These are phyloP conservation scores for Drosophila rufa DNA, from an alignment of 1,140 invertebrate species.

Conservation along the genomic window DNA sequence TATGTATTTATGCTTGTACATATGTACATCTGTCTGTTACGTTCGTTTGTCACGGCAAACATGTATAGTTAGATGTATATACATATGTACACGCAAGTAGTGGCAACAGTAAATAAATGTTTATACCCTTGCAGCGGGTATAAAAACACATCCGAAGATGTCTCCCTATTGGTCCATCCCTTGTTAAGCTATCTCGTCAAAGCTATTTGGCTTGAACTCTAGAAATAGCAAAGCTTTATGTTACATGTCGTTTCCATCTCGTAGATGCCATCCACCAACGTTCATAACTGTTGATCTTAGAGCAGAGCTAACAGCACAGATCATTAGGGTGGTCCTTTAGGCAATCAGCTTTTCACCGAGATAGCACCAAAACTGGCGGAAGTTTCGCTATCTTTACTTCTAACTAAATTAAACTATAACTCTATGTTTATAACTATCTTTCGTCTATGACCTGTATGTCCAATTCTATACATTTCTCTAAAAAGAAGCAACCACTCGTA, in stretches of 20 bases:
- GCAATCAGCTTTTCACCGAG: background rate
- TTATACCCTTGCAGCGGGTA: conserved; percentile 2
- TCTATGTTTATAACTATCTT: background rate
- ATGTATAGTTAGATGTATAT: conserved; percentile 17
- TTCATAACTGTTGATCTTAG: conserved; percentile 1
- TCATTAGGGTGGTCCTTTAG: background rate
- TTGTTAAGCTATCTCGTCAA: background rate
- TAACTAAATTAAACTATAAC: background rate
- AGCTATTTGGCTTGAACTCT: conserved; percentile 1
- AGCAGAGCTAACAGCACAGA: background rate
- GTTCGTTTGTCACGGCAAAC: conserved; percentile 22
- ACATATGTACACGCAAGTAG: conserved; percentile 16
- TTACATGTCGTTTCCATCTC: background rate
- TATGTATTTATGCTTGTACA: background rate
- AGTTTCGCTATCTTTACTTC: background rate
- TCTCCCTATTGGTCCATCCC: background rate
- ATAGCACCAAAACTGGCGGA: background rate
- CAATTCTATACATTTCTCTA: background rate
- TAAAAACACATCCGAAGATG: no score
- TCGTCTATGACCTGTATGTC: background rate
- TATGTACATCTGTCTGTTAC: conserved; percentile 12
- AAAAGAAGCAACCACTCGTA: background rate
- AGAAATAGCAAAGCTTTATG: background rate
- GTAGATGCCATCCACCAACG: background rate
- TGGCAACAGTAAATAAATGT: conserved; percentile 6